These are phyloP conservation scores for Tetrapedia diversipes DNA, from an alignment of 2,888 invertebrate genomes.

Conservation along the genomic window DNA sequence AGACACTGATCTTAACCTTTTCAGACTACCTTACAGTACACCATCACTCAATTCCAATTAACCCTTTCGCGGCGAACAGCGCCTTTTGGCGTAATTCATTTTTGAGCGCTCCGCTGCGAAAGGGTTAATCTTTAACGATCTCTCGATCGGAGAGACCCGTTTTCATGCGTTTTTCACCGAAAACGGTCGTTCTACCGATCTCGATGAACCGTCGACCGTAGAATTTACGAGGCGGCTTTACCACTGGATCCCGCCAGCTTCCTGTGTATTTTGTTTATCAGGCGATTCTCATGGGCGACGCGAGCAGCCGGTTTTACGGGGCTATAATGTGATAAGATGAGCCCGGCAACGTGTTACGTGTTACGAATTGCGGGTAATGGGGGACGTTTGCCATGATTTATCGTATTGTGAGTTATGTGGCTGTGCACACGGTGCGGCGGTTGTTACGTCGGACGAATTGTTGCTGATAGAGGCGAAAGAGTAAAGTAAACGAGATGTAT, in stretches of 20 bases:
- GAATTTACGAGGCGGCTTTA: conserved; percentile 8
- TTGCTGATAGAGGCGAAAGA: no score
- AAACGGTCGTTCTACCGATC: conserved; percentile 33
- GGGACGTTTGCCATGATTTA: conserved; percentile 5
- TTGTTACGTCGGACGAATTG: no score
- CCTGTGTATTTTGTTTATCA: conserved; percentile 22
- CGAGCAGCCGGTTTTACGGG: conserved; percentile 6
- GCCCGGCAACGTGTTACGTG: not conserved
- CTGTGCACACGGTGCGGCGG: no score
- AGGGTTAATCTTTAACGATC: conserved; percentile 69
- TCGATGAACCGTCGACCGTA: conserved; percentile 19
- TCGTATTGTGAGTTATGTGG: not conserved
- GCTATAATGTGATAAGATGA: conserved; percentile 9
- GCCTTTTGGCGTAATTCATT: no score
- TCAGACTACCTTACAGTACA: no score
- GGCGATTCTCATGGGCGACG: conserved; percentile 18
- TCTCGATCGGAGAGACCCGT: conserved; percentile 45
- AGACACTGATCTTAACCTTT: no score
- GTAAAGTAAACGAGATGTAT: no score
- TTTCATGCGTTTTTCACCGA: not conserved
- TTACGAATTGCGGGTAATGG: conserved; percentile 20
- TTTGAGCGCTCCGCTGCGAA: conserved; percentile 61
- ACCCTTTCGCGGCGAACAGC: no score
- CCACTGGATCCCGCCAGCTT: no score
- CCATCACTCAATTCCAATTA: no score